These are phyloP conservation scores for Halichoerus grypus DNA, from an alignment of 2,113 vertebrate genomes.

Conservation along the genomic window DNA sequence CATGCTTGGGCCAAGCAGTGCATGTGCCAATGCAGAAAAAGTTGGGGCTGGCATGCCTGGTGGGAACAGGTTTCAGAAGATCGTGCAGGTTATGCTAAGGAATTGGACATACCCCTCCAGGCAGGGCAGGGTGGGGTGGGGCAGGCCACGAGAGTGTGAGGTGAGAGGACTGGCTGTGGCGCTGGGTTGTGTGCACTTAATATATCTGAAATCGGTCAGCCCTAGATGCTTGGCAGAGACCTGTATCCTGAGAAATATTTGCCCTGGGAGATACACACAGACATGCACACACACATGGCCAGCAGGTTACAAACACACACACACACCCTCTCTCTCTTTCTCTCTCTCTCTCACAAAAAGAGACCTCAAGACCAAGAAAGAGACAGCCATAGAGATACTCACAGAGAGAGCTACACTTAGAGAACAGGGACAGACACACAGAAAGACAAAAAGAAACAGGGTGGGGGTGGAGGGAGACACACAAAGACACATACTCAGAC, in stretches of 20 bases:
- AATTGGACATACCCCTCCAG: not conserved
- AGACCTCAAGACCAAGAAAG: not conserved
- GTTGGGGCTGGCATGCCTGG: too few species aligned
- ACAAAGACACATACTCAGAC: not conserved
- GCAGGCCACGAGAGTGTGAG: not conserved
- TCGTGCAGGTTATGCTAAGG: not conserved
- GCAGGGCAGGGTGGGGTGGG: not conserved
- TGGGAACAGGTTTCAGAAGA: not conserved
- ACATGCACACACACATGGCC: rapidly evolving
- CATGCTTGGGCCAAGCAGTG: not conserved
- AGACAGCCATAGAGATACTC: not conserved
- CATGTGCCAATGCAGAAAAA: not conserved
- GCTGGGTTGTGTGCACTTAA: not conserved
- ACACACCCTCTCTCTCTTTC: not conserved
- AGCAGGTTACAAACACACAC: not conserved
- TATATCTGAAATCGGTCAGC: not conserved
- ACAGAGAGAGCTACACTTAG: not conserved
- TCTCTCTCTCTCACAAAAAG: not conserved
- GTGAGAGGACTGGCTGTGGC: not conserved
- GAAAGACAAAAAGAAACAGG: not conserved
- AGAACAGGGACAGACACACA: not conserved
- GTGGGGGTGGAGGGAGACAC: too few species aligned
- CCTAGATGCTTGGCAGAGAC: not conserved
- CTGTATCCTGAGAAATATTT: not conserved
- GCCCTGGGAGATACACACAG: not conserved